phyloP scores from a whole-genome alignment of 1,140 invertebrate species.

The Hyles euphorbiae region DNA sequence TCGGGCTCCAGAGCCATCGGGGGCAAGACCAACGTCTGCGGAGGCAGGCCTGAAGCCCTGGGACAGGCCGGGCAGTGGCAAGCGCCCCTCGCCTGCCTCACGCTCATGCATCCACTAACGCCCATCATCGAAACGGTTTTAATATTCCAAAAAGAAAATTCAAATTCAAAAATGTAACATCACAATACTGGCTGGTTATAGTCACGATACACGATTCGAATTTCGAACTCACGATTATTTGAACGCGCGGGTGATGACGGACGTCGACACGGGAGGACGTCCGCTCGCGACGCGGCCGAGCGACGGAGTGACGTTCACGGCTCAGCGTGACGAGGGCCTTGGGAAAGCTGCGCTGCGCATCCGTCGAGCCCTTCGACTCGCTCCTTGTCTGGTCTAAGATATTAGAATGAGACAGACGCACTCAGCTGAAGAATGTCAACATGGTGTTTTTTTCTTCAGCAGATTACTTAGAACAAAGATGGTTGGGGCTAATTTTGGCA shows the following conservation, averaged over 20 bases:
- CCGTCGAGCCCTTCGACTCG: constrained; percentile 5
- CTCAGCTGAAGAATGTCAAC: constrained; percentile 18
- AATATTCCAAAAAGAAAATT: constrained; percentile 17
- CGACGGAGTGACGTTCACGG: constrained; percentile 48
- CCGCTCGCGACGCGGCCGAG: constrained; percentile 49
- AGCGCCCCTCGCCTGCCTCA: constrained; percentile 54
- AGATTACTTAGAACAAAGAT: constrained; percentile 12
- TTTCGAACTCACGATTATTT: constrained; percentile 36
- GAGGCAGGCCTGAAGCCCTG: constrained; percentile 59
- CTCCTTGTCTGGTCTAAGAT: constrained; percentile 3
- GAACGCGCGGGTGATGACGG: constrained; percentile 9
- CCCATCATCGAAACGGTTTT: constrained; percentile 60
- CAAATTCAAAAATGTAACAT: constrained; percentile 7
- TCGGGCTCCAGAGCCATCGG: constrained; percentile 65
- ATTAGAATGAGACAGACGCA: constrained; percentile 2
- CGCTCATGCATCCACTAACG: constrained; percentile 64
- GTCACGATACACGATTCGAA: not conserved
- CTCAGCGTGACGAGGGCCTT: constrained; percentile 13
- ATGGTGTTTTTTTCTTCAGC: constrained; percentile 16
- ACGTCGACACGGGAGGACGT: constrained; percentile 27
- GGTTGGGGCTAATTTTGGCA: not conserved
- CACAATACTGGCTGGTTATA: constrained; percentile 5
- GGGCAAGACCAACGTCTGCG: constrained; percentile 58
- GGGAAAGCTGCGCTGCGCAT: constrained; percentile 21
- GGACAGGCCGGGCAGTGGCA: constrained; percentile 69